phyloP scores from a whole-genome alignment of 2,113 vertebrate genomes.

The Parus major region DNA sequence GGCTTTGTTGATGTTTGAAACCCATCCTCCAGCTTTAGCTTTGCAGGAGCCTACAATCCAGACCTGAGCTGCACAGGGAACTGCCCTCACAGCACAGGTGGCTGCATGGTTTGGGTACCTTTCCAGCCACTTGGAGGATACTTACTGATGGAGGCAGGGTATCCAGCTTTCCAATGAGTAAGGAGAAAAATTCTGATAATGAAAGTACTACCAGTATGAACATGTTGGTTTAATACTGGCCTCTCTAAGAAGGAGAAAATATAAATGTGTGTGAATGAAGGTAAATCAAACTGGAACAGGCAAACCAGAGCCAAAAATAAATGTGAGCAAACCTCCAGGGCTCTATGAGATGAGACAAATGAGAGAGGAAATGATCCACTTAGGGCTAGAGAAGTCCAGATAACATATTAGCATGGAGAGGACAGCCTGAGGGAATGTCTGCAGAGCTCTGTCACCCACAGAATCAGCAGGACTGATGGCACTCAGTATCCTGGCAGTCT shows the following conservation, averaged over 20 bases:
- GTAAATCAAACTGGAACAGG: slow-evolving; percentile 12
- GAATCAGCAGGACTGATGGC: not conserved
- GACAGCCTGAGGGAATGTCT: not conserved
- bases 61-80: not conserved
- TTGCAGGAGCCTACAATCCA: not conserved
- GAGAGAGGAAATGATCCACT: slow-evolving; percentile 7
- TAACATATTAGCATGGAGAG: not conserved
- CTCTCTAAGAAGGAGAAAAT: not conserved
- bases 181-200: not conserved
- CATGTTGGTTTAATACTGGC: not conserved
- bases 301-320: slow-evolving; percentile 20
- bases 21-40: not conserved
- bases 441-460: not conserved
- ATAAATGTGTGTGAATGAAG: not conserved
- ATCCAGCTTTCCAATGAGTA: not conserved
- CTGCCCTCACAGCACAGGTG: not conserved
- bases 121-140: not conserved
- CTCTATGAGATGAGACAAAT: not conserved
- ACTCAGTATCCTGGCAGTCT: not conserved
- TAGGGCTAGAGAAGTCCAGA: not conserved
- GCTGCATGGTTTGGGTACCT: not conserved
- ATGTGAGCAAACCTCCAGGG: not conserved
- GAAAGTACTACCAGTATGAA: not conserved
- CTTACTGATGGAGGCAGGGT: not conserved
- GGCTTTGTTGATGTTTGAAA: not conserved